Conservation (phyloP, 1,140 invertebrate species). For the Muscidifurax raptorellus region DNA sequence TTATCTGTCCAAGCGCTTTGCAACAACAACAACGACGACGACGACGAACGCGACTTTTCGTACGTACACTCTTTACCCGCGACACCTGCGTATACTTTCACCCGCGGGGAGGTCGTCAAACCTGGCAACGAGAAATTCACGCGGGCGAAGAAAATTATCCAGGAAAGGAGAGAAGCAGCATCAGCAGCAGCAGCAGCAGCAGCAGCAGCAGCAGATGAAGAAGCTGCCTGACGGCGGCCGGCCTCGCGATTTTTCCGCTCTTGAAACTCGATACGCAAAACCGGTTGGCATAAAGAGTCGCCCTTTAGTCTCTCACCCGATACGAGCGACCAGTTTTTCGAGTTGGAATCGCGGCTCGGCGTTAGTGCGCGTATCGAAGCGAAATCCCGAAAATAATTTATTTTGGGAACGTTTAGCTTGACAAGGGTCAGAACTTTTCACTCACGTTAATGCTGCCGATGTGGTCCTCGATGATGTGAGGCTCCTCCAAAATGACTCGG, state of each 20-base stretch:
- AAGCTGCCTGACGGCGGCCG: not conserved
- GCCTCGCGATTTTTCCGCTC: slow-evolving; percentile 23
- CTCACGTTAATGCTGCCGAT: slow-evolving; percentile 77
- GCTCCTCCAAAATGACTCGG: slow-evolving; percentile 67
- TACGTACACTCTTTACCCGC: not conserved
- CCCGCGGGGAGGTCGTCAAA: slow-evolving; percentile 18
- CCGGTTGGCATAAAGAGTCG: slow-evolving; percentile 37
- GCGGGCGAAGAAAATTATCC: not conserved
- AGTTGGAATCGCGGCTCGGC: not conserved
- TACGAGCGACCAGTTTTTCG: slow-evolving; percentile 38
- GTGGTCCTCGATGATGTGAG: slow-evolving; percentile 73
- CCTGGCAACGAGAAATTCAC: not conserved
- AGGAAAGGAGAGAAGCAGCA: too few species aligned
- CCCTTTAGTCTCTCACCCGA: slow-evolving; percentile 53
- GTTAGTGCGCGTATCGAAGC: not conserved
- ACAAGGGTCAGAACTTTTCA: not conserved
- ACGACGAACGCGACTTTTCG: not conserved
- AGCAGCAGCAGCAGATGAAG: not conserved
- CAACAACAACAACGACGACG: not conserved
- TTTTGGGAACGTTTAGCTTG: too few species aligned
- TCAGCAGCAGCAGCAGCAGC: not conserved
- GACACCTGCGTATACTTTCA: not conserved
- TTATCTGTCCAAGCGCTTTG: not conserved
- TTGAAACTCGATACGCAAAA: slow-evolving; percentile 41
- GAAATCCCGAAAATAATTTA: slow-evolving; percentile 22